A percentile compares a stretch with the other conserved stretches of the same genome.
Conservation (phyloP, 2,888 invertebrate genomes). For the Plebejus argus region DNA sequence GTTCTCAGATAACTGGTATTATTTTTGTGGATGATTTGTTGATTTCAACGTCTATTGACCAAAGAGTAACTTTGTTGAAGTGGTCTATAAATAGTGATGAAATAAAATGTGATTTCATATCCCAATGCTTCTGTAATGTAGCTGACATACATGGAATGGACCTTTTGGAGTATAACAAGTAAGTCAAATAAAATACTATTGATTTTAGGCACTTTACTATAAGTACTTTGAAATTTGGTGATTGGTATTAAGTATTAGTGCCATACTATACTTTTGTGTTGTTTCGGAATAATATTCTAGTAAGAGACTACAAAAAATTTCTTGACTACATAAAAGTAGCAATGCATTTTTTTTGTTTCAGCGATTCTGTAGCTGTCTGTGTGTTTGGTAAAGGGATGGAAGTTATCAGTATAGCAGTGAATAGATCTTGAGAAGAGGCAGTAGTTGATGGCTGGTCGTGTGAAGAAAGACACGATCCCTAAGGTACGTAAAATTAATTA, state of each 20-base stretch:
- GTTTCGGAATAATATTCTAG: too few species aligned
- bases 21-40: constrained; percentile 60
- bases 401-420: constrained; percentile 45
- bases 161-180: constrained; percentile 52
- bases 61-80: constrained; percentile 79
- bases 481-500: background rate
- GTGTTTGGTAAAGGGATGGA: constrained; percentile 62
- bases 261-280: too few species aligned
- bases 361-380: constrained; percentile 52
- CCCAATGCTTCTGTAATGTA: constrained; percentile 77
- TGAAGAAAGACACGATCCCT: constrained; percentile 22
- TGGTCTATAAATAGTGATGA: constrained; percentile 55
- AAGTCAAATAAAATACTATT: constrained; percentile 38
- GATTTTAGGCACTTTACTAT: background rate
- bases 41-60: constrained; percentile 83
- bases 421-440: background rate
- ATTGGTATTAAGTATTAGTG: too few species aligned
- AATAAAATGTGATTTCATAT: constrained; percentile 61
- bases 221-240: too few species aligned
- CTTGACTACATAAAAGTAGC: too few species aligned
- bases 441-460: background rate
- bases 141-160: constrained; percentile 86
- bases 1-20: constrained; percentile 88
- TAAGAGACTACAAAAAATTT: too few species aligned
- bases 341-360: constrained; percentile 45